Base-by-base conservation (phyloP, 2,113 vertebrate species). In the Microtus montanus region DNA sequence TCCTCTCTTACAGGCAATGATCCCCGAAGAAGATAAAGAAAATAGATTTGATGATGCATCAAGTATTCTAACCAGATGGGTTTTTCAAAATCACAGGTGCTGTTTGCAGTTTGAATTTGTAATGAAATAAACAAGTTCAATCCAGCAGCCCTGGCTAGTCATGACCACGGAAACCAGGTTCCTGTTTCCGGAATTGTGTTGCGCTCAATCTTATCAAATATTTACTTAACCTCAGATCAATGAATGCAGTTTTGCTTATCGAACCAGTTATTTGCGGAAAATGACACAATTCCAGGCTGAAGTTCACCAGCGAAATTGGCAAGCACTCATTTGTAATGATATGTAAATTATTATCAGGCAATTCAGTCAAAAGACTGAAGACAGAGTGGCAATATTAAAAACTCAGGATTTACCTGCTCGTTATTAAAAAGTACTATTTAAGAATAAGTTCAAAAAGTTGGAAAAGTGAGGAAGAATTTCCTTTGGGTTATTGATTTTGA, bases 251-350 rank as follows among this genome's bases (percentile, higher is more conserved):
- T 79, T 91, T 90, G n/a, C 70, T 93, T 78, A 15, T 41, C 54
- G 86, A 94, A 93, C 38, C 64, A 58, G 93, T 93, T 44, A 64
- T 88, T 58, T 47, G 74, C 52, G 47, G 77, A 44, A 92, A 90
- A 94, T 74, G 92, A 85, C 95, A 94, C 44, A 3, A 52, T 79
- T 89, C 96, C 86, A 3, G 87, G 92, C 96, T 92, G 84, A 95
- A 91, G 87, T 93, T 96, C 68, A 91, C 96, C 85, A 93, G 92
- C 75, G 93, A 97, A 98, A 97, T 92, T 96, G 87, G 93, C 94
- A 96, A 96, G 97, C 96, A 94, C 98, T 97, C 97, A 95, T 96
- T 95, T 64, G 78, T 97, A 97, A 97, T 96, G 96, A 68, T 73
- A 94, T 74, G 91, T 92, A 97, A 89, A 96, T 95, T 94, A 33